These are phyloP conservation scores for Centropus bengalensis DNA, from an alignment of 2,113 vertebrate genomes.

Conservation along the genomic window DNA sequence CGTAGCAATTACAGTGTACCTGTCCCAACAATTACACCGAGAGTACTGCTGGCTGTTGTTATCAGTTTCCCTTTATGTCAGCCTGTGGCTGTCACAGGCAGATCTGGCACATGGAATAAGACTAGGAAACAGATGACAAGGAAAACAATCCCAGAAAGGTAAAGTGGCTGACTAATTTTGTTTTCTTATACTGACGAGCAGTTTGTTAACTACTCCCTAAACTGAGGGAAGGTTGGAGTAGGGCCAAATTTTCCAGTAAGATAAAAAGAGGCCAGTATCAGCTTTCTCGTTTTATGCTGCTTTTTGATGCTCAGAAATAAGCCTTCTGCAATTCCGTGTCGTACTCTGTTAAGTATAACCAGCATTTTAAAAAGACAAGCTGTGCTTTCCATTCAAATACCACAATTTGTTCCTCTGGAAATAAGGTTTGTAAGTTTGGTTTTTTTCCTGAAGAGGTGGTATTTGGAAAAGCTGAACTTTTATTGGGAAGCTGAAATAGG, in stretches of 20 bases:
- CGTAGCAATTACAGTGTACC: not conserved
- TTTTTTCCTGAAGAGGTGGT: not conserved
- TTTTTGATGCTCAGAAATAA: not conserved
- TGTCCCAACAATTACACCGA: not conserved
- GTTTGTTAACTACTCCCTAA: not conserved
- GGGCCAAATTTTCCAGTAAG: not conserved
- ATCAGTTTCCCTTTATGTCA: not conserved
- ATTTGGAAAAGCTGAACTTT: not conserved
- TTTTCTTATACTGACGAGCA: not conserved
- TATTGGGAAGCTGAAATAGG: not conserved
- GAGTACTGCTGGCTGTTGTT: accelerated
- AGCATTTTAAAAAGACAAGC: not conserved
- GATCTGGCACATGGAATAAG: not conserved
- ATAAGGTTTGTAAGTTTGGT: not conserved
- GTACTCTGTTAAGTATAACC: not conserved
- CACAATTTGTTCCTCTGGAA: not conserved
- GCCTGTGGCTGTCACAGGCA: not conserved
- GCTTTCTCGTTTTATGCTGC: not conserved
- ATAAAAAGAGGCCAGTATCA: not conserved
- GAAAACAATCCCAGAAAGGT: not conserved
- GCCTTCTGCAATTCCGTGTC: not conserved
- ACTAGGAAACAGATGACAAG: not conserved
- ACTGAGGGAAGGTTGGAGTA: not conserved
- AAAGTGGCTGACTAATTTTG: not conserved
- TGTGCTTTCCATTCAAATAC: not conserved